A percentile compares a stretch with the other conserved stretches of the same genome.
Evolutionary conservation across 2,797 vertebrate species (phyloP).

Genomic region (Rhodeus uyekii): DNA sequence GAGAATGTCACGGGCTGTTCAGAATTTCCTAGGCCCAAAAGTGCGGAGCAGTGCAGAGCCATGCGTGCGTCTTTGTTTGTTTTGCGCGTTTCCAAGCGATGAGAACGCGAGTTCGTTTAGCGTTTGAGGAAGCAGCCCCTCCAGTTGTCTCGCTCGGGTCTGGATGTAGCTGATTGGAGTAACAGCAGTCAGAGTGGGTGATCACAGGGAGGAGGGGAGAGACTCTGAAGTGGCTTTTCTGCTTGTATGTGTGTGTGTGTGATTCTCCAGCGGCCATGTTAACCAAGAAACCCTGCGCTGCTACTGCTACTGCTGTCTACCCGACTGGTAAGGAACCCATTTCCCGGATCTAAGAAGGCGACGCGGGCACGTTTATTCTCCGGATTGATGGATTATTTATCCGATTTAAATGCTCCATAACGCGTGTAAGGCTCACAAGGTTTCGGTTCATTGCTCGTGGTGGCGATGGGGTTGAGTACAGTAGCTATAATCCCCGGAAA

Average conservation of each 20-base stretch:
- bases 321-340: slow-evolving; percentile 74
- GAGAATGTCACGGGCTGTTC: slow-evolving; percentile 24
- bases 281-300: slow-evolving; percentile 82
- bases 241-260: slow-evolving; percentile 50
- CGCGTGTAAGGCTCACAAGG: slow-evolving; percentile 19
- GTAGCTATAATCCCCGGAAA: slow-evolving; percentile 29
- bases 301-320: slow-evolving; percentile 74
- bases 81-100: slow-evolving; percentile 48
- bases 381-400: slow-evolving; percentile 34
- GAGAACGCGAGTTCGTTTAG: slow-evolving; percentile 38
- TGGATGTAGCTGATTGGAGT: slow-evolving; percentile 69
- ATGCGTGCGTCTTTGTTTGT: slow-evolving; percentile 37
- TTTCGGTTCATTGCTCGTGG: slow-evolving; percentile 25
- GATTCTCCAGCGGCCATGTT: slow-evolving; percentile 86
- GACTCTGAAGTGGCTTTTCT: slow-evolving; percentile 58
- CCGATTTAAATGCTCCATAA: slow-evolving; percentile 12
- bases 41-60: not conserved
- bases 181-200: slow-evolving; percentile 55
- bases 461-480: not conserved
- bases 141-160: slow-evolving; percentile 46
- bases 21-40: slow-evolving; percentile 1
- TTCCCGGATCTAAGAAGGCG: slow-evolving; percentile 26
- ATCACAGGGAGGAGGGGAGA: slow-evolving; percentile 64
- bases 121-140: slow-evolving; percentile 50
- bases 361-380: not conserved